phyloP scores from a whole-genome alignment of 2,113 vertebrate genomes.

The Sminthopsis crassicaudata region DNA sequence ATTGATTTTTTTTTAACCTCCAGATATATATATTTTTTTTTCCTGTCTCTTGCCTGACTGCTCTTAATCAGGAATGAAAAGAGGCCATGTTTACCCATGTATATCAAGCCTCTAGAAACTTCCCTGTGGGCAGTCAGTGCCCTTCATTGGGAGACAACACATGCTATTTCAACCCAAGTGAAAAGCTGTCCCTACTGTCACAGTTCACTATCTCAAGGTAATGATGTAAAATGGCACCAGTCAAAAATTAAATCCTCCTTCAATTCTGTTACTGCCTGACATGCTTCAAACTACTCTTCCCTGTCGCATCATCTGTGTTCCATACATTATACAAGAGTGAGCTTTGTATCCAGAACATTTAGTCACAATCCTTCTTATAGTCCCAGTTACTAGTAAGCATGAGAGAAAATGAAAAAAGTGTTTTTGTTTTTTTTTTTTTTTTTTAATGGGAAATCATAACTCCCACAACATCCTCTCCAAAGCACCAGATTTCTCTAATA shows the following conservation, averaged over 20 bases:
- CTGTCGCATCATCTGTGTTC: neutral
- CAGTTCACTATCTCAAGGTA: neutral
- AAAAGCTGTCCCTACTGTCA: neutral
- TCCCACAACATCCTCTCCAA: neutral
- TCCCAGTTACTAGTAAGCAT: neutral
- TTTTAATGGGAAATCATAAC: neutral
- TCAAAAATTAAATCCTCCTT: neutral
- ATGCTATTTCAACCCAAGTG: neutral
- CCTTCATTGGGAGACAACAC: neutral
- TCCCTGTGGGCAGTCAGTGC: neutral
- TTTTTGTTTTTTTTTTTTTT: no score
- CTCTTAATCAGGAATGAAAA: constrained; percentile 11
- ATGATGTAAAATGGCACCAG: neutral
- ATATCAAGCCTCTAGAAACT: neutral
- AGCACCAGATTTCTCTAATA: neutral
- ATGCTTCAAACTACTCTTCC: neutral
- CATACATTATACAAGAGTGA: neutral
- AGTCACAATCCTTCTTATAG: neutral
- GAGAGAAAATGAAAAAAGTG: neutral
- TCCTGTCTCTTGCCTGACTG: neutral
- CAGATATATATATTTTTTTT: neutral
- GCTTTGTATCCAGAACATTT: neutral
- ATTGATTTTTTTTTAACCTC: neutral
- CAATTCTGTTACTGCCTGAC: neutral
- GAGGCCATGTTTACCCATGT: neutral